Percentiles rank a stretch among this genome's conserved stretches.
These are phyloP conservation scores for Zaprionus nigranus DNA, from an alignment of 1,140 invertebrate species.

Conservation along the genomic window DNA sequence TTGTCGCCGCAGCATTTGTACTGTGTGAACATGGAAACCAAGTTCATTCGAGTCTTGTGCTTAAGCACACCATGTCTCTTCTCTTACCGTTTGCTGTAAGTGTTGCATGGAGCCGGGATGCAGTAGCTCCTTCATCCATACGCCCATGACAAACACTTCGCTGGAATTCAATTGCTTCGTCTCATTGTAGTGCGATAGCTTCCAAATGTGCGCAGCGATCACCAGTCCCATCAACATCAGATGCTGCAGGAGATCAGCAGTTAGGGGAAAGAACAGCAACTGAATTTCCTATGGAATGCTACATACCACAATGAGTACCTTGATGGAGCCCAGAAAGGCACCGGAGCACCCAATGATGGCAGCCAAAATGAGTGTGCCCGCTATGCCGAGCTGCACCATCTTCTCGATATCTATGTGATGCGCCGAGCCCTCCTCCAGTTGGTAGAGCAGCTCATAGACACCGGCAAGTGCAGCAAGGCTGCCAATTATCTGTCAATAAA, in stretches of 20 bases:
- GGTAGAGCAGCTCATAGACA: conserved; percentile 63
- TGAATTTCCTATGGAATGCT: neutral
- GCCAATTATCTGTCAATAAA: conserved; percentile 56
- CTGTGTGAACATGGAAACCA: conserved; percentile 16
- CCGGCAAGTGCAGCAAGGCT: conserved; percentile 65
- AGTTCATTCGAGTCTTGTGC: neutral
- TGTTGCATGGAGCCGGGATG: conserved; percentile 68
- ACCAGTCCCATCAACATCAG: conserved; percentile 53
- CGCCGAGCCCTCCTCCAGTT: conserved; percentile 61
- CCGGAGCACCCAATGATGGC: conserved; percentile 69
- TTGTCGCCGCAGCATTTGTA: conserved; percentile 73
- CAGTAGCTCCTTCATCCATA: conserved; percentile 69
- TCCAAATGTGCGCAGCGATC: conserved; percentile 68
- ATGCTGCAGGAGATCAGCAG: conserved; percentile 45
- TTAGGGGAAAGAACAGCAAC: neutral
- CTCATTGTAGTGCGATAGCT: conserved; percentile 69
- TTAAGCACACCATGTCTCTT: neutral
- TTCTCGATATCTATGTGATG: conserved; percentile 69
- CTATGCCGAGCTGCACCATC: conserved; percentile 60
- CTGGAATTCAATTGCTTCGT: conserved; percentile 52
- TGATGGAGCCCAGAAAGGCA: conserved; percentile 74
- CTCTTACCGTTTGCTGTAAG: conserved; percentile 53
- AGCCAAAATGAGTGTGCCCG: conserved; percentile 55
- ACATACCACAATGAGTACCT: conserved; percentile 69
- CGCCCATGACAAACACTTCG: conserved; percentile 61